These are phyloP conservation scores for Ectemnius cavifrons DNA, from an alignment of 2,888 invertebrate species.

Conservation along the genomic window DNA sequence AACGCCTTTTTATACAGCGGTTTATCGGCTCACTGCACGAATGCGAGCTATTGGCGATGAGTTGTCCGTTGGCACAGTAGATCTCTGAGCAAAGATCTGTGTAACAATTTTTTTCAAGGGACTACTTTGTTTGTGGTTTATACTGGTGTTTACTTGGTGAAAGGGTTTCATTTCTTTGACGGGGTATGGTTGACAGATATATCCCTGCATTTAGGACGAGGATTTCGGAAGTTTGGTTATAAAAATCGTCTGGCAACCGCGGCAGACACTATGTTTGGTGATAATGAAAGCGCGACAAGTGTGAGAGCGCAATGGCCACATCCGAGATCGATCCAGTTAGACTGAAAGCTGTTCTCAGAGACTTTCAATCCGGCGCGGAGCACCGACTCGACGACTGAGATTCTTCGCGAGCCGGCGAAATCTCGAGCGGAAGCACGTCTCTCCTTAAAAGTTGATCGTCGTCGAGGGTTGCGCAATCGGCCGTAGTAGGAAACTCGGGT, in stretches of 20 bases:
- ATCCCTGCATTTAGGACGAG: constrained; percentile 12
- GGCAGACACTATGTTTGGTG: constrained; percentile 41
- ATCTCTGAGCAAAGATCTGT: too few relatives aligned
- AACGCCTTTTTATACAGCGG: constrained; percentile 24
- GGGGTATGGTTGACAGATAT: constrained; percentile 19
- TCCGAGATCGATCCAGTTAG: neutral
- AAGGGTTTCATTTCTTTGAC: constrained; percentile 21
- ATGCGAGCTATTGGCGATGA: too few relatives aligned
- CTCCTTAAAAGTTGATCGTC: constrained; percentile 20
- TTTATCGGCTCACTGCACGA: constrained; percentile 18
- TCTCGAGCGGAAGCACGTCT: constrained; percentile 26
- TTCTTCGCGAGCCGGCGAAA: constrained; percentile 45
- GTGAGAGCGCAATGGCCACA: neutral
- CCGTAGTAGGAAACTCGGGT: constrained; percentile 8
- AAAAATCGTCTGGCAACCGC: constrained; percentile 48
- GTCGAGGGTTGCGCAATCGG: constrained; percentile 36
- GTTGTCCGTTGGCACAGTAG: too few relatives aligned
- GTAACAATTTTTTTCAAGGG: too few relatives aligned
- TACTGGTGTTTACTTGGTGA: too few relatives aligned
- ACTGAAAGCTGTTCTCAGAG: too few relatives aligned
- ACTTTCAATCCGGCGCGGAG: neutral
- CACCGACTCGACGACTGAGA: constrained; percentile 21
- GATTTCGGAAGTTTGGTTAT: constrained; percentile 15
- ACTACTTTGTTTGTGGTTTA: too few relatives aligned
- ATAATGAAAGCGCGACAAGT: constrained; percentile 42